Evolutionary conservation across 2,797 vertebrate species (phyloP).

Genomic region (Syngnathus acus): DNA sequence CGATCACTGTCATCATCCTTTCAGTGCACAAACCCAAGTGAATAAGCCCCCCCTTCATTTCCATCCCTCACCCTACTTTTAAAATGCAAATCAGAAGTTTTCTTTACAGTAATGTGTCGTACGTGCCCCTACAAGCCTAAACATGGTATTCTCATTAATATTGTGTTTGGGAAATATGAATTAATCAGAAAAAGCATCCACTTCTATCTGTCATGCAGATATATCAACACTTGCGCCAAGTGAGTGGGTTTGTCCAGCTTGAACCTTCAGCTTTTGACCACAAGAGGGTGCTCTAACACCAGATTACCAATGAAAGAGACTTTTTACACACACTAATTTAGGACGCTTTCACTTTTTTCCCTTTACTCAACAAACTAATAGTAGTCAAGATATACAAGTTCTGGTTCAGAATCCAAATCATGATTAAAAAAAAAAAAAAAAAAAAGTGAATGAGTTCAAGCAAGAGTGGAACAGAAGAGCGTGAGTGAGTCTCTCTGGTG

Average conservation of each 20-base stretch:
- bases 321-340: neutral
- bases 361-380: no score
- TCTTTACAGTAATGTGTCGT: neutral
- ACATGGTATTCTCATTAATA: no score
- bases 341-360: no score
- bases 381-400: no score
- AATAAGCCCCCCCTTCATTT: neutral
- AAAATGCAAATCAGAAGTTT: neutral
- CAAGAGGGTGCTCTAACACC: neutral
- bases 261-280: neutral
- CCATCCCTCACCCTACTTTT: neutral
- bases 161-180: no score
- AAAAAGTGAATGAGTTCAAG: neutral
- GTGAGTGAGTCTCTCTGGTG: neutral
- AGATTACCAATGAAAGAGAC: neutral
- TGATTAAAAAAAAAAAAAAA: neutral
- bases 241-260: neutral
- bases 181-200: no score
- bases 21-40: neutral
- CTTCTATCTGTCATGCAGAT: no score
- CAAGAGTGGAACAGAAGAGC: neutral
- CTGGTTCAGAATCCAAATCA: neutral
- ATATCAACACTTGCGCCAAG: neutral
- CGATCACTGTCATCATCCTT: constrained; percentile 61
- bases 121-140: no score